These are phyloP conservation scores for Plecotus auritus DNA, from an alignment of 2,113 vertebrate species.

Conservation along the genomic window DNA sequence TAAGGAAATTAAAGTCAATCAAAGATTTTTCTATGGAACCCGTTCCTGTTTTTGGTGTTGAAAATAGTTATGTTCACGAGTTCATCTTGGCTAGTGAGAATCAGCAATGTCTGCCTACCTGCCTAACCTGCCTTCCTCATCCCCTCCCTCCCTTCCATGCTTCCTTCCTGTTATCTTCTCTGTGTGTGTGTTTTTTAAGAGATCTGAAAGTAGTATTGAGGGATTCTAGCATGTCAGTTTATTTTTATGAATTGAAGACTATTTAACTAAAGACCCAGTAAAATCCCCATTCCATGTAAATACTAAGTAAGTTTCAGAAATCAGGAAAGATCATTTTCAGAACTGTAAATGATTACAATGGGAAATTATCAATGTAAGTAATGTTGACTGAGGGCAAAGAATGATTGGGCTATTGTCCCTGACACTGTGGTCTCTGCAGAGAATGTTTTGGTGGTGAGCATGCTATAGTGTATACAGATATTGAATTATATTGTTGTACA, in stretches of 20 bases:
- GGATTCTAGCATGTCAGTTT: not conserved
- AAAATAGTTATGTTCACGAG: not conserved
- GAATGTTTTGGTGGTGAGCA: not conserved
- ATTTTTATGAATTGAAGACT: not conserved
- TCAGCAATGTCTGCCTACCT: not conserved
- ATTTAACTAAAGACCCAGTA: not conserved
- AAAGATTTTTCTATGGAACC: not conserved
- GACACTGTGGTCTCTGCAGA: not conserved
- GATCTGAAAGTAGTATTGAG: not conserved
- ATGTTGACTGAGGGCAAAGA: not conserved
- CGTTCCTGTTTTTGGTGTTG: not conserved
- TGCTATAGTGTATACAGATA: not conserved
- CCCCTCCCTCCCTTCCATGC: not conserved
- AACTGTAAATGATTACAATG: conserved; percentile 7
- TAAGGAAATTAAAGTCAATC: not conserved
- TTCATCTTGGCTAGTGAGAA: not conserved
- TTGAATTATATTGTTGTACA: too few relatives aligned
- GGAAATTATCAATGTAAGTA: not conserved
- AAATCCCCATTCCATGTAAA: conserved; percentile 17
- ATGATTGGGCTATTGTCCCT: not conserved
- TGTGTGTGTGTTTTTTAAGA: not conserved
- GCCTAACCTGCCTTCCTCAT: not conserved
- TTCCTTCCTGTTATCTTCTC: not conserved
- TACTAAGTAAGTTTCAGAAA: not conserved
- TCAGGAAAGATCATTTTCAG: conserved; percentile 6